Evolutionary conservation across 2,888 invertebrate species (phyloP), one percentile per base, ranked within the genome.

Genomic region (Tiliacea citrago): DNA sequence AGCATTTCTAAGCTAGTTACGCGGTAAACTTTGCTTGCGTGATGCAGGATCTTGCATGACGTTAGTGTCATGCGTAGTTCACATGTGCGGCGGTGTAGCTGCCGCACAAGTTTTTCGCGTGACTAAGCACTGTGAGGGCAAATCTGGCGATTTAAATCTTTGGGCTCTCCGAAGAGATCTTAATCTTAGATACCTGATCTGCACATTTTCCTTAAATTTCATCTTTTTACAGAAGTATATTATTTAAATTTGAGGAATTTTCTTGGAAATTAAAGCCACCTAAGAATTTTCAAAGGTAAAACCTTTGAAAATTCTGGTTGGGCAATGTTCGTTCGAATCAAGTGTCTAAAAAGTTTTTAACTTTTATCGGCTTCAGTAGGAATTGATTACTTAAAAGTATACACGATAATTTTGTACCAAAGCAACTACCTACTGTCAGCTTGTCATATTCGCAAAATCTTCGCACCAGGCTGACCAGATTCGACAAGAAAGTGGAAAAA

Each of bases 171-270:
- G 47, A 68, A 81, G 12, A 58, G n/a, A 68, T 81, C 29, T 29
- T 3, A 60, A 76, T 81, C 45, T 35, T 13, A 61, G 72, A 68
- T 77, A 77, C 51, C 60, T 61, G 68, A 77, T 65, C 81, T 65
- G 39, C 51, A 51, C 72, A 77, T 66, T 68, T 55, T n/a, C 77
- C 53, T 71, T 24, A 42, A 35, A 63, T 65, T n/a, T n/a, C 57
- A 58, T n/a, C 62, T 77, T 81, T 68, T 55, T 42, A 35, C 12
- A n/a, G n/a, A 24, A 55, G 13, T 7, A 24, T 55, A 35, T 62
- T 61, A 53, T 55, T 77, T 63, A n/a, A 68, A 75, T 53, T 51
- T 7, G 1, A 49, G 13, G 10, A 16, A 68, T 58, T 35, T 5
- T 61, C 10, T 58, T 42, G 18, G 0, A 75, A 18, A 68, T 68